A percentile compares a stretch with the other conserved stretches of the same genome.
These are phyloP conservation scores for Avahi laniger DNA, from an alignment of 2,797 vertebrate genomes.

Conservation along the genomic window DNA sequence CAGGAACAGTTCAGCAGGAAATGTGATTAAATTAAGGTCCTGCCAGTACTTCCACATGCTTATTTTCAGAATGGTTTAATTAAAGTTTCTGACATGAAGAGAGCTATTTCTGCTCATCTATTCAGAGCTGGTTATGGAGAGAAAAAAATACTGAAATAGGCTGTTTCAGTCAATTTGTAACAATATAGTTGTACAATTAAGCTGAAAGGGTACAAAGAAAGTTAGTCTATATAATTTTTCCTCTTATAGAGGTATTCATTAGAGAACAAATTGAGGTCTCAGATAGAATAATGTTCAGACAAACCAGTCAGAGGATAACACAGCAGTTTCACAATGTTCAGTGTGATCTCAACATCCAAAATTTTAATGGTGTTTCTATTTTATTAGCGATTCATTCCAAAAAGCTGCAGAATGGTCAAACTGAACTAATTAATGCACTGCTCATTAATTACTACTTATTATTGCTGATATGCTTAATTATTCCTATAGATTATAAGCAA, in stretches of 20 bases:
- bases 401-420: slow-evolving; percentile 34
- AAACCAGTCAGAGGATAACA: slow-evolving; percentile 45
- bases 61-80: slow-evolving; percentile 79
- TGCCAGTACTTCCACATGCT: slow-evolving; percentile 36
- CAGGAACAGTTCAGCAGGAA: slow-evolving; percentile 54
- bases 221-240: slow-evolving; percentile 49
- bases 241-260: slow-evolving; percentile 34
- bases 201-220: slow-evolving; percentile 67
- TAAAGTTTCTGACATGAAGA: slow-evolving; percentile 75
- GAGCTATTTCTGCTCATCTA: slow-evolving; percentile 77
- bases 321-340: slow-evolving; percentile 21
- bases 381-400: slow-evolving; percentile 49
- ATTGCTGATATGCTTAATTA: neutral
- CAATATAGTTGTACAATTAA: slow-evolving; percentile 55
- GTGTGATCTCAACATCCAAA: neutral
- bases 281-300: slow-evolving; percentile 46
- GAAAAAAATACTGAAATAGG: slow-evolving; percentile 49
- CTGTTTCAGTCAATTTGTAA: slow-evolving; percentile 69
- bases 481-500: slow-evolving; percentile 17
- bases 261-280: slow-evolving; percentile 51
- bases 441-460: neutral
- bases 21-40: slow-evolving; percentile 65
- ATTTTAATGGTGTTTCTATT: slow-evolving; percentile 29
- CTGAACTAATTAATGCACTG: neutral
- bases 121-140: slow-evolving; percentile 59